phyloP scores from a whole-genome alignment of 1,140 invertebrate genomes.

The Cepaea nemoralis region DNA sequence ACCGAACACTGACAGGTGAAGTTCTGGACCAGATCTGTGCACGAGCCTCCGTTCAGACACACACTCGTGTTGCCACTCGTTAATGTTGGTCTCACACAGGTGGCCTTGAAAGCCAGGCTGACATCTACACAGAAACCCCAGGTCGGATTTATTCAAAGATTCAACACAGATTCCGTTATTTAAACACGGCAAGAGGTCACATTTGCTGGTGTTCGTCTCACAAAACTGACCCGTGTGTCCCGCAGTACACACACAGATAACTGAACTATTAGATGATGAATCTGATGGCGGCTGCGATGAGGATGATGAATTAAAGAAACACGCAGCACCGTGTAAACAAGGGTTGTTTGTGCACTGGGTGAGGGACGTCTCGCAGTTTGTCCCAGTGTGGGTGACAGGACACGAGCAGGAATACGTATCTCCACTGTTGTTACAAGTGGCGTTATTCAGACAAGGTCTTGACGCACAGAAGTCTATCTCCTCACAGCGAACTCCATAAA shows the following conservation, averaged over 20 bases:
- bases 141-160: slow-evolving; percentile 13
- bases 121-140: slow-evolving; percentile 11
- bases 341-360: slow-evolving; percentile 52
- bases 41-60: slow-evolving; percentile 53
- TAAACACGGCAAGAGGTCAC: slow-evolving; percentile 48
- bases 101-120: slow-evolving; percentile 39
- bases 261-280: not conserved
- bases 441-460: slow-evolving; percentile 50
- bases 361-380: slow-evolving; percentile 49
- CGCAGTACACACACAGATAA: slow-evolving; percentile 51
- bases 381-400: slow-evolving; percentile 46
- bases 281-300: not conserved
- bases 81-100: slow-evolving; percentile 61
- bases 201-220: slow-evolving; percentile 73
- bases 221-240: slow-evolving; percentile 74
- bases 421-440: slow-evolving; percentile 49
- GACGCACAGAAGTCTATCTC: slow-evolving; percentile 45
- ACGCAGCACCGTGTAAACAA: slow-evolving; percentile 49
- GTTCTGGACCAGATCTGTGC: slow-evolving; percentile 65
- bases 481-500: slow-evolving; percentile 53
- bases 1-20: slow-evolving; percentile 51
- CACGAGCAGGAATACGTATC: slow-evolving; percentile 50
- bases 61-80: slow-evolving; percentile 53
- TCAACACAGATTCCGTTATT: slow-evolving; percentile 85
- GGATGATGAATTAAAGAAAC: slow-evolving; percentile 38